Base-by-base conservation (phyloP, 2,888 invertebrate species). In the Tetramorium bicarinatum region DNA sequence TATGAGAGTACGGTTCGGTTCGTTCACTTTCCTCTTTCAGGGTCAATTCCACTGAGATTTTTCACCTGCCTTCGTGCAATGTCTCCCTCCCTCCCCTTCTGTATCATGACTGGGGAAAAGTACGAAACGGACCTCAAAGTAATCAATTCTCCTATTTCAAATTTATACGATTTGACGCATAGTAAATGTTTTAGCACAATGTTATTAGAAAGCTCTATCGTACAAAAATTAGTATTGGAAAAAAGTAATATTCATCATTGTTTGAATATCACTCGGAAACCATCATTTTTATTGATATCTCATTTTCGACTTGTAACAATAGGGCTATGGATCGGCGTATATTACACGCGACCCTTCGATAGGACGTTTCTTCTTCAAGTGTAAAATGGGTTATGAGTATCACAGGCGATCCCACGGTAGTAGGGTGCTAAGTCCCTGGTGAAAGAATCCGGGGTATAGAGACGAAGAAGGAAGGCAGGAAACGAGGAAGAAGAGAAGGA, bases 321-420 rank as follows among this genome's bases (percentile, higher is more conserved):
- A 18, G 34, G 41, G 59, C 29, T 9, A 29, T 47, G 34, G 18
- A 8, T 3, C 3, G 52, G 18, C 69, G 61, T 38, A 49, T 15
- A 41, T 13, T 62, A 62, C 21, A 62, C 0, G 18, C 49, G 7
- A 34, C 6, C 81, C 38, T 49, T 56, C 82, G 77, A 47, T 49
- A 75, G 49, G 61, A 80, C 75, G 13, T 81, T 74, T 74, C 79
- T 81, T 47, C 76, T 74, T 74, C 84, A 47, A 74, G 79, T 72
- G 66, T 69, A 83, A 90, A 90, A 90, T 90, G 83, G 89, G 89
- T 90, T 90, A 90, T 89, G 89, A 87, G 90, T 89, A 86, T 71
- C 90, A 77, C 71, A 79, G 61, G 71, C 83, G 67, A 87, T 67
- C 76, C 83, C 69, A 54, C 59, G 85, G 85, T 61, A 59, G 61